phyloP scores from a whole-genome alignment of 2,113 vertebrate species.

The Telmatochromis brichardi region DNA sequence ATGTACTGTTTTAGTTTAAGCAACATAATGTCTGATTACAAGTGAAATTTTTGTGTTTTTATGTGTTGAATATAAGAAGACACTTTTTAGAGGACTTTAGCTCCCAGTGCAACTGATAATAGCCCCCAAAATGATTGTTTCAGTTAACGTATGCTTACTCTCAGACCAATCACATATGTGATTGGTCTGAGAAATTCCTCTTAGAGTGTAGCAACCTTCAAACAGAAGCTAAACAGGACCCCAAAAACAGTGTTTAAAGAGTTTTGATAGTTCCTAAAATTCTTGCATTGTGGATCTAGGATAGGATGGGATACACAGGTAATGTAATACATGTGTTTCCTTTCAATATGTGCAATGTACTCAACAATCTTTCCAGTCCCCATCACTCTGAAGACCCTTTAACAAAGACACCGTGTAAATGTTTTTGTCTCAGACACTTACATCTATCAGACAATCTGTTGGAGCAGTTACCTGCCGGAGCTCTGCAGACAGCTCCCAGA shows the following conservation, averaged over 20 bases:
- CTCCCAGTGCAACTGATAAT: neutral
- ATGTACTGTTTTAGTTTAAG: neutral
- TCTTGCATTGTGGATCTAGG: neutral
- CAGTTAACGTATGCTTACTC: neutral
- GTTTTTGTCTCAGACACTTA: constrained; percentile 57
- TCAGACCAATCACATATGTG: neutral
- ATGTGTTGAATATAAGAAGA: neutral
- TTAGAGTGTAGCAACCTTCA: neutral
- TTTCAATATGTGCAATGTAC: neutral
- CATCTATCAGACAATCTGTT: constrained; percentile 72
- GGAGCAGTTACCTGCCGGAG: constrained; percentile 54
- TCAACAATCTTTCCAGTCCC: neutral
- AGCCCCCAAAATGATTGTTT: neutral
- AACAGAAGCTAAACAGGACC: neutral
- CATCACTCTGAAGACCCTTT: neutral
- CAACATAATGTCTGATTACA: neutral
- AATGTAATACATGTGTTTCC: neutral
- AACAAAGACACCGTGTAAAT: neutral
- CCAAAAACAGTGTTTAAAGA: neutral
- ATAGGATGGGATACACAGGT: neutral
- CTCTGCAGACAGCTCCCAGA: constrained; percentile 47
- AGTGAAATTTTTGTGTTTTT: neutral
- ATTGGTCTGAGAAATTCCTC: neutral
- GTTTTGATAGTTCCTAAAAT: neutral
- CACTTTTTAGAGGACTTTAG: neutral